A percentile compares a stretch with the other conserved stretches of the same genome.
phyloP scores from a whole-genome alignment of 2,113 vertebrate species.

The Perccottus glenii region DNA sequence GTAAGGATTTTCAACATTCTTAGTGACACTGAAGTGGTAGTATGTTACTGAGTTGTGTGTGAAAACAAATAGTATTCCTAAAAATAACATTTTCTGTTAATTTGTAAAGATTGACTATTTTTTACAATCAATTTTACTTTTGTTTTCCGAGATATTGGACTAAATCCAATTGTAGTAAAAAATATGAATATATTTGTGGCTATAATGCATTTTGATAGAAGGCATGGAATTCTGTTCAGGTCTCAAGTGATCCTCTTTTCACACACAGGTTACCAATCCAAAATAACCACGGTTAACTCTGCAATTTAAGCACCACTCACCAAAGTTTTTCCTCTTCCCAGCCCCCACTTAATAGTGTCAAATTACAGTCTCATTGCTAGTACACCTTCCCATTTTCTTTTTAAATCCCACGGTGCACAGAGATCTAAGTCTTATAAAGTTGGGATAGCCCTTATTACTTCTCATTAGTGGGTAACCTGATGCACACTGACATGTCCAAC shows the following conservation, averaged over 20 bases:
- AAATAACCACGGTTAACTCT: slow-evolving; percentile 40
- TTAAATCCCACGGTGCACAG: slow-evolving; percentile 48
- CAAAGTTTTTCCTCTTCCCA: slow-evolving; percentile 34
- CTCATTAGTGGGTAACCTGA: slow-evolving; percentile 86
- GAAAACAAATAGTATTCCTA: slow-evolving; percentile 59
- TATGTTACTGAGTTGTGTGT: slow-evolving; percentile 40
- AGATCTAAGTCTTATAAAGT: slow-evolving; percentile 74
- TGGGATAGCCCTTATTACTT: slow-evolving; percentile 83
- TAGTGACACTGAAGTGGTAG: slow-evolving; percentile 40
- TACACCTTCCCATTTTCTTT: slow-evolving; percentile 35
- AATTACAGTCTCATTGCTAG: slow-evolving; percentile 45
- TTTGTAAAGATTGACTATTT: slow-evolving; percentile 45
- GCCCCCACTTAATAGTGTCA: slow-evolving; percentile 33
- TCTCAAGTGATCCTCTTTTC: slow-evolving; percentile 2
- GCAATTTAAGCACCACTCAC: slow-evolving; percentile 28
- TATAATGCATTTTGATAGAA: slow-evolving; percentile 36
- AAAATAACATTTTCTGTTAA: slow-evolving; percentile 47
- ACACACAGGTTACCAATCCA: slow-evolving; percentile 37
- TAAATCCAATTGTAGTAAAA: slow-evolving; percentile 20
- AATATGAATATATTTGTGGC: slow-evolving; percentile 16
- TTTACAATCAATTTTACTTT: slow-evolving; percentile 19
- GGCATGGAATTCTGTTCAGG: slow-evolving; percentile 32
- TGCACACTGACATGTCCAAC: slow-evolving; percentile 82
- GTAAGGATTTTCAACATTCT: slow-evolving; percentile 61
- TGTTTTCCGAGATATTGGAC: slow-evolving; percentile 22